phyloP scores from a whole-genome alignment of 2,113 vertebrate genomes.

The Ranitomeya imitator region DNA sequence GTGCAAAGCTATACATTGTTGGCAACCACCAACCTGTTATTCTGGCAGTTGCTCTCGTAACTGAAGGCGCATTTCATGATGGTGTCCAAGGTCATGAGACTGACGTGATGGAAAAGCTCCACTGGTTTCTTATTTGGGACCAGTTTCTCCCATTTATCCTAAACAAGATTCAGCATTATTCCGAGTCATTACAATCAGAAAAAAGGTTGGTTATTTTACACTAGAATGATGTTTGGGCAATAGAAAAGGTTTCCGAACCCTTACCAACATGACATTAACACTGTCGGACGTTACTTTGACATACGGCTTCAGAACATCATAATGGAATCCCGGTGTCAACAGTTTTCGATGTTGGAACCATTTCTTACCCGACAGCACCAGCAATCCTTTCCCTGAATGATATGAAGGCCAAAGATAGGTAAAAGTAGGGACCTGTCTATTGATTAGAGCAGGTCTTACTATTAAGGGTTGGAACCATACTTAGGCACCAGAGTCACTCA shows the following conservation, averaged over 20 bases:
- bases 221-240: no score
- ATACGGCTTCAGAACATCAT: slow-evolving; percentile 76
- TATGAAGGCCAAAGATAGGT: neutral
- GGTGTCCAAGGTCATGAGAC: neutral
- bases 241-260: neutral
- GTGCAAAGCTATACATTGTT: no score
- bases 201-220: no score
- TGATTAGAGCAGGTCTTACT: no score
- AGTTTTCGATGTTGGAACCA: slow-evolving; percentile 81
- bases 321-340: slow-evolving; percentile 80
- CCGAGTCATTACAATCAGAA: no score
- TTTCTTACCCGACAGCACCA: slow-evolving; percentile 72
- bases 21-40: no score
- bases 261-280: slow-evolving; percentile 77
- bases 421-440: no score
- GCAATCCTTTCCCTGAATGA: slow-evolving; percentile 75
- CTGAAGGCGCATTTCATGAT: no score
- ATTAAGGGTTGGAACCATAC: no score
- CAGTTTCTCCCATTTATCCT: slow-evolving; percentile 87
- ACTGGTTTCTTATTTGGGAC: slow-evolving; percentile 66
- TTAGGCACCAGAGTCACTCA: no score
- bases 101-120: slow-evolving; percentile 76
- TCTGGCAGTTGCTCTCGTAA: slow-evolving; percentile 71
- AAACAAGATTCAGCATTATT: neutral
- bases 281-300: slow-evolving; percentile 73